Conservation (phyloP, 2,797 vertebrate species). For the Echeneis naucrates region DNA sequence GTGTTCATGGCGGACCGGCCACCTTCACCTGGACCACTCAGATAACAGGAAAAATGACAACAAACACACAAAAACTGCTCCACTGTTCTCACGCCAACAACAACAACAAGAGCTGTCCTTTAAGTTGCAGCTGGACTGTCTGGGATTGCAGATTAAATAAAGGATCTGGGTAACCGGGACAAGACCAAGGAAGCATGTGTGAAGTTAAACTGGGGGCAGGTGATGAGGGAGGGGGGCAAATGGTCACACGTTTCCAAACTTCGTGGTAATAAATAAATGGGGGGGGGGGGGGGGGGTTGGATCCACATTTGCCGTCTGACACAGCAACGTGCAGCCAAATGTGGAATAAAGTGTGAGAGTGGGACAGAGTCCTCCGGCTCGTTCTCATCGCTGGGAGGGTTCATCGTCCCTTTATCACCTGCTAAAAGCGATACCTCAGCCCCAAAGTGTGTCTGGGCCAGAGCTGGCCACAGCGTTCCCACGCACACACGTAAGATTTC, state of each 20-base stretch:
- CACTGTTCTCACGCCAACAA: too few relatives aligned
- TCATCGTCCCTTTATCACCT: slow-evolving; percentile 52
- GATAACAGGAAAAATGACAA: too few relatives aligned
- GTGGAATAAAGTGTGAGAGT: slow-evolving; percentile 48
- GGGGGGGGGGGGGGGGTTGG: neutral
- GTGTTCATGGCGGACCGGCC: too few relatives aligned
- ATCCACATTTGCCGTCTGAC: slow-evolving; percentile 26
- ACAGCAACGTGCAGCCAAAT: slow-evolving; percentile 23
- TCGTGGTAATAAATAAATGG: neutral
- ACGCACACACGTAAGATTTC: neutral
- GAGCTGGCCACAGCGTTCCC: slow-evolving; percentile 35
- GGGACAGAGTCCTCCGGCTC: slow-evolving; percentile 39
- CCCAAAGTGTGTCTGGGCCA: slow-evolving; percentile 20
- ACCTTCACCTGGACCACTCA: too few relatives aligned
- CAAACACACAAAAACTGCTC: too few relatives aligned
- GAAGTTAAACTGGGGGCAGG: neutral
- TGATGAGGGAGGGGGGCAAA: slow-evolving; percentile 10
- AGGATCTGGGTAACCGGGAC: neutral
- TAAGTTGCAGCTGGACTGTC: too few relatives aligned
- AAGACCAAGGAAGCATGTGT: neutral
- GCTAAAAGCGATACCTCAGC: slow-evolving; percentile 49
- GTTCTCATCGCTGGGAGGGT: slow-evolving; percentile 37
- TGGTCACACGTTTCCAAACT: neutral
- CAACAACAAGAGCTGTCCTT: too few relatives aligned
- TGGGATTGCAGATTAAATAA: neutral